Evolutionary conservation across 2,797 vertebrate species (phyloP).

Genomic region (Trematomus bernacchii): DNA sequence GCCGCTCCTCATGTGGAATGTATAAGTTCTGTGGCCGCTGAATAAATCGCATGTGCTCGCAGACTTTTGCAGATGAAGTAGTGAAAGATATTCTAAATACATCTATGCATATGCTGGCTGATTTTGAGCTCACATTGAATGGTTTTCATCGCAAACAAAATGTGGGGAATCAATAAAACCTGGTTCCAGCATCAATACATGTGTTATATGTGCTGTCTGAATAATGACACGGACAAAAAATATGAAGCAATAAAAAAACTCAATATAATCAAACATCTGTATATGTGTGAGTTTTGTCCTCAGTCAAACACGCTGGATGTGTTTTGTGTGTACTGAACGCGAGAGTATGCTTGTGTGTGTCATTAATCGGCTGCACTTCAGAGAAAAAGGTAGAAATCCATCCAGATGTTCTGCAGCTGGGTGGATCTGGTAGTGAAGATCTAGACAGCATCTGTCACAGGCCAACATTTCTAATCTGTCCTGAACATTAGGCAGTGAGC

Average conservation of each 20-base stretch:
- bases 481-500: constrained; percentile 89
- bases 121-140: constrained; percentile 25
- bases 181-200: constrained; percentile 16
- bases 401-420: constrained; percentile 93
- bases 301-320: constrained; percentile 38
- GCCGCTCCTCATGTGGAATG: constrained; percentile 73
- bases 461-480: constrained; percentile 87
- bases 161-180: constrained; percentile 24
- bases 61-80: constrained; percentile 70
- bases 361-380: constrained; percentile 84
- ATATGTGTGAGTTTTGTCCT: constrained; percentile 34
- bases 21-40: constrained; percentile 66
- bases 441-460: constrained; percentile 85
- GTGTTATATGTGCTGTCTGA: neutral
- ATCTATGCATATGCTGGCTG: constrained; percentile 42
- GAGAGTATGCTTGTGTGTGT: constrained; percentile 56
- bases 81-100: constrained; percentile 67
- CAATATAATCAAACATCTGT: constrained; percentile 54
- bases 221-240: constrained; percentile 5
- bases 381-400: constrained; percentile 78
- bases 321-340: constrained; percentile 31
- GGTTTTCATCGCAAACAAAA: constrained; percentile 51
- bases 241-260: constrained; percentile 29
- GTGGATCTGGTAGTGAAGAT: constrained; percentile 86
- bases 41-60: constrained; percentile 67